These are phyloP conservation scores for Serrognathus titanus DNA, from an alignment of 2,888 invertebrate genomes.

Conservation along the genomic window DNA sequence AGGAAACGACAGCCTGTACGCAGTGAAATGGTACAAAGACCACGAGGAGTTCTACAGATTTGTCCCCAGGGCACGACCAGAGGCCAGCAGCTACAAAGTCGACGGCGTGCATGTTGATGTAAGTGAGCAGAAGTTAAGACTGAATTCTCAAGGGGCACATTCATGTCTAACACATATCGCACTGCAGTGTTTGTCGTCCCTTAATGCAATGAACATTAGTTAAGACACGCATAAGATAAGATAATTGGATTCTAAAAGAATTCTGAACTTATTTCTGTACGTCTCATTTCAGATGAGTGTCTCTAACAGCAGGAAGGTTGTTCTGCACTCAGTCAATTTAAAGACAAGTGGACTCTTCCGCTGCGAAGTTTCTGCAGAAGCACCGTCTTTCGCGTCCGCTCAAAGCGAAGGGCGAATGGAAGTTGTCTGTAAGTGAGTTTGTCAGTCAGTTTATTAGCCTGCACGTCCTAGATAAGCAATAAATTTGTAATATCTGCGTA, in stretches of 20 bases:
- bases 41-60: conserved; percentile 80
- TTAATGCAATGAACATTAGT: too few species aligned
- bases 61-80: conserved; percentile 69
- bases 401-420: conserved; percentile 75
- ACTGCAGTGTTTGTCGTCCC: too few species aligned
- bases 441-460: too few species aligned
- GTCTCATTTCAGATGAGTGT: conserved; percentile 57
- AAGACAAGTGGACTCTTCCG: conserved; percentile 70
- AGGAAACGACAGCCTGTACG: conserved; percentile 64
- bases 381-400: conserved; percentile 72
- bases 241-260: too few species aligned
- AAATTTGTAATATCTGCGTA: too few species aligned
- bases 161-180: too few species aligned
- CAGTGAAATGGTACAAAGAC: conserved; percentile 83
- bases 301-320: conserved; percentile 66
- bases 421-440: conserved; percentile 68
- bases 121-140: conserved; percentile 43
- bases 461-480: too few species aligned
- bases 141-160: too few species aligned
- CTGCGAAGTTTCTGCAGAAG: conserved; percentile 77
- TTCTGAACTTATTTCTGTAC: too few species aligned
- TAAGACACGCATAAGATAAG: too few species aligned
- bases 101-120: conserved; percentile 69
- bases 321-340: conserved; percentile 63
- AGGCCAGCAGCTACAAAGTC: conserved; percentile 66